Conservation (phyloP, 2,888 invertebrate genomes). For the Callinectes sapidus region DNA sequence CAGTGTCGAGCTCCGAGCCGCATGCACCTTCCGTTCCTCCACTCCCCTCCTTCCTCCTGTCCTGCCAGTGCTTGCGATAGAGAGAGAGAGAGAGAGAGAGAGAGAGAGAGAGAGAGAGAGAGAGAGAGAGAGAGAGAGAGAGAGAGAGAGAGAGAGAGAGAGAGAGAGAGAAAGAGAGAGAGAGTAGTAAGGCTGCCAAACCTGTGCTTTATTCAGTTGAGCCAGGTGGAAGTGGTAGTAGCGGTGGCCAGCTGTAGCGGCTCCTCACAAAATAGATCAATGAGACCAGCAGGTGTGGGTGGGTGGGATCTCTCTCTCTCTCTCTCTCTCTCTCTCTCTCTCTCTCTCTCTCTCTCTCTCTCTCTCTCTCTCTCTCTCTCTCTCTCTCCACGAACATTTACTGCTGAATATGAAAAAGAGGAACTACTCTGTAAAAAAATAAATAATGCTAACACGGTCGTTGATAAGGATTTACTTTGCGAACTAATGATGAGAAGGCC, state of each 20-base stretch:
- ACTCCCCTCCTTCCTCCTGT: neutral
- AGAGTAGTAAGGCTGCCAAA: neutral
- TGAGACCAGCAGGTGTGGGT: constrained; percentile 15
- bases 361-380: constrained; percentile 32
- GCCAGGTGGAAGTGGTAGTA: neutral
- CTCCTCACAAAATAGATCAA: neutral
- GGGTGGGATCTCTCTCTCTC: neutral
- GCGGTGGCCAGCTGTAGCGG: constrained; percentile 8
- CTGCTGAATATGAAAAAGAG: neutral
- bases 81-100: constrained; percentile 25
- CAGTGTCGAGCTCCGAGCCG: neutral
- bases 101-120: constrained; percentile 25
- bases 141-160: neutral
- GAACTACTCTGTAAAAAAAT: neutral
- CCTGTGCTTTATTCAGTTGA: neutral
- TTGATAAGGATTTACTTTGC: neutral
- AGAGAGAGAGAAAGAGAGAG: constrained; percentile 20
- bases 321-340: constrained; percentile 21
- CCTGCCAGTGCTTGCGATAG: neutral
- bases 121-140: neutral
- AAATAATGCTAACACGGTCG: neutral
- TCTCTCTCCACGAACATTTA: neutral
- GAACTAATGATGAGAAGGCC: neutral
- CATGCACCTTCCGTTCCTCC: neutral
- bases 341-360: constrained; percentile 20